Evolutionary conservation across 2,797 vertebrate species (phyloP).

Genomic region (Sebastes wilsoni): DNA sequence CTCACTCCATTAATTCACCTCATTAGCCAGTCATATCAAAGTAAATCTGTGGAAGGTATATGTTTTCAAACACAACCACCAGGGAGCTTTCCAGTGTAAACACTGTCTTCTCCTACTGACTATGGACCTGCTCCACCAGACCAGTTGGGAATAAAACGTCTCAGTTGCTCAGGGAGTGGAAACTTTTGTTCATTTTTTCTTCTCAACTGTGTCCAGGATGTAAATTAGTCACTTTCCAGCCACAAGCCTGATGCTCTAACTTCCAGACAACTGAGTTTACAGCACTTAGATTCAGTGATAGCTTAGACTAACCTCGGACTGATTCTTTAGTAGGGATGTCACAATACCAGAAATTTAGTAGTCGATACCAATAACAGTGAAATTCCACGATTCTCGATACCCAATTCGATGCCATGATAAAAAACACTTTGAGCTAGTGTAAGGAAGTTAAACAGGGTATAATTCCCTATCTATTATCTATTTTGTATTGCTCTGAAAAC

Average conservation of each 20-base stretch:
- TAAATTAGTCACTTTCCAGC: conserved; percentile 30
- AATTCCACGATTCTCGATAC: too few species aligned
- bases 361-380: too few species aligned
- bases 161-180: conserved; percentile 12
- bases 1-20: not conserved
- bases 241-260: not conserved
- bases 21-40: not conserved
- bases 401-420: too few species aligned
- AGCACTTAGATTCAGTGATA: not conserved
- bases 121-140: conserved; percentile 1
- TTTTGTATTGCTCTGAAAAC: too few species aligned
- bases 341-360: too few species aligned
- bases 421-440: too few species aligned
- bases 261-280: conserved; percentile 6
- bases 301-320: not conserved
- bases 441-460: too few species aligned
- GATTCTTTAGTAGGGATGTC: not conserved
- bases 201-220: conserved; percentile 19
- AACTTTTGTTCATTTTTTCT: conserved; percentile 14
- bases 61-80: not conserved
- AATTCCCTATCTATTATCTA: too few species aligned
- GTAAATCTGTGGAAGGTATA: not conserved
- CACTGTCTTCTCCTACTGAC: not conserved
- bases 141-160: conserved; percentile 8
- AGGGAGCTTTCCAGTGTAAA: conserved; percentile 15